These are phyloP conservation scores for Morbakka virulenta DNA, from an alignment of 30 jellyfish, hydroid and myxozoan species.

Conservation along the genomic window DNA sequence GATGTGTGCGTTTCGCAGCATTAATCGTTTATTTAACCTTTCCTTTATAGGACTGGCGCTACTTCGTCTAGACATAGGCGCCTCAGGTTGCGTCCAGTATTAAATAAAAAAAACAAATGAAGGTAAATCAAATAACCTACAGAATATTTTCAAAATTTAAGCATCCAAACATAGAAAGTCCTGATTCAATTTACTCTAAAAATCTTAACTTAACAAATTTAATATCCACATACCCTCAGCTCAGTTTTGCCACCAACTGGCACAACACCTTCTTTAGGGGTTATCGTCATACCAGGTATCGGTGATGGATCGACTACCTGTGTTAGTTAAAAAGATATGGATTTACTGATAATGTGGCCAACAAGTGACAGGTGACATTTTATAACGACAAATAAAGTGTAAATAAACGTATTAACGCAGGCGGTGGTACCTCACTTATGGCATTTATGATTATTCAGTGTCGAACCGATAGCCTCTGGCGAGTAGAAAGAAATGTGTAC, in stretches of 20 bases:
- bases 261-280: conserved; percentile 52
- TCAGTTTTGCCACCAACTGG: no score
- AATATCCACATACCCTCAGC: no score
- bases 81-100: no score
- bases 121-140: not conserved
- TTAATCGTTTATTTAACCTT: no score
- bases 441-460: no score
- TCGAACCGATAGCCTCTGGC: no score
- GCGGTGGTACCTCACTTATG: no score
- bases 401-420: not conserved
- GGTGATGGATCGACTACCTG: conserved; percentile 81
- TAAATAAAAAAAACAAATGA: not conserved
- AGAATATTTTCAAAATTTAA: not conserved
- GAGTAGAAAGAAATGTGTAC: no score
- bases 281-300: conserved; percentile 72
- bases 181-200: not conserved
- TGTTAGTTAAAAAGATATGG: not conserved
- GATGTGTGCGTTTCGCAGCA: no score
- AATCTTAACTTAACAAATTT: no score
- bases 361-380: not conserved
- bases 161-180: not conserved
- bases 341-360: not conserved
- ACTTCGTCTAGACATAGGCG: no score
- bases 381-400: not conserved
- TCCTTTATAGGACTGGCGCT: no score